Conservation (phyloP, 2,888 invertebrate species). For the Coenonympha glycerion region DNA sequence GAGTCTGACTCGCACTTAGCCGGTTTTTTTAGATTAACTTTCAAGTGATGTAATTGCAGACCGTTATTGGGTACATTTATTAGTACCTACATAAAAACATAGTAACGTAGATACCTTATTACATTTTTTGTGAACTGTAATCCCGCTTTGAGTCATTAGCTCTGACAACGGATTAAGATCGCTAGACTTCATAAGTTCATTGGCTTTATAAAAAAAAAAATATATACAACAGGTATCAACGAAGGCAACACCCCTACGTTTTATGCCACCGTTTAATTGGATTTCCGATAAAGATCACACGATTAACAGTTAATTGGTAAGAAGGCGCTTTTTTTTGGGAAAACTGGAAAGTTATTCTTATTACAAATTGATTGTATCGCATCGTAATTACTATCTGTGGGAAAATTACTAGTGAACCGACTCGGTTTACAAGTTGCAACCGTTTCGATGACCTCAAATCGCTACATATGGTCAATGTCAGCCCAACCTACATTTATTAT, state of each 20-base stretch:
- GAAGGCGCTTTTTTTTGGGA: constrained; percentile 9
- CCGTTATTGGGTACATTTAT: constrained; percentile 6
- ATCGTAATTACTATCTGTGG: constrained; percentile 23
- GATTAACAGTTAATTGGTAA: constrained; percentile 9
- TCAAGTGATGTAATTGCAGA: not conserved
- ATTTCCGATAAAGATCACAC: constrained; percentile 15
- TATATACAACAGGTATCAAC: not conserved
- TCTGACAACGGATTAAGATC: constrained; percentile 17
- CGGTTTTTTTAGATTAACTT: not conserved
- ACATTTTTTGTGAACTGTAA: constrained; percentile 18
- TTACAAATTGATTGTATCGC: constrained; percentile 24
- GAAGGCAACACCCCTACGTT: constrained; percentile 5
- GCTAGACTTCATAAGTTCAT: constrained; percentile 13
- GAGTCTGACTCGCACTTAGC: too few relatives aligned
- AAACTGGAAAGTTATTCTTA: constrained; percentile 22
- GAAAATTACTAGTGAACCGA: constrained; percentile 24
- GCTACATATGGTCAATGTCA: constrained; percentile 27
- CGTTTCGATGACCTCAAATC: constrained; percentile 23
- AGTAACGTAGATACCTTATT: constrained; percentile 1
- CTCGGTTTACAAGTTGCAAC: constrained; percentile 27
- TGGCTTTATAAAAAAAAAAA: not conserved
- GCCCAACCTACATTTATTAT: constrained; percentile 20
- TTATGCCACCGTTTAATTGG: too few relatives aligned
- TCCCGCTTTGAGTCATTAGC: constrained; percentile 8
- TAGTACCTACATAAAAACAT: not conserved